Conservation (phyloP, 2,113 vertebrate genomes). For the Nymphicus hollandicus region DNA sequence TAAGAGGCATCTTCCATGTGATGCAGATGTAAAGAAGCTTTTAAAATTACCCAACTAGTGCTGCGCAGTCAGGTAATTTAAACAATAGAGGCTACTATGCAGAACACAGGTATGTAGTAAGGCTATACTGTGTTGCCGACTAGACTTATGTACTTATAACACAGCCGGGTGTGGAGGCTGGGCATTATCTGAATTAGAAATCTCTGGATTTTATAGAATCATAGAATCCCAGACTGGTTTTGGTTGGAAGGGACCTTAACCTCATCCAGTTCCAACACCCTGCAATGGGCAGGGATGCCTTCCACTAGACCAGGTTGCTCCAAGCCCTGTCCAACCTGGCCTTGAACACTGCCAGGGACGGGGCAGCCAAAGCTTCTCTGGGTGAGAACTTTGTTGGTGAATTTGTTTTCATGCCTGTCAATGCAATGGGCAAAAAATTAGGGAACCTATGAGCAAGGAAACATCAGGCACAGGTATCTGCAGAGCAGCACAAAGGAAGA, state of each 20-base stretch:
- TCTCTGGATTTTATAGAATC: background rate
- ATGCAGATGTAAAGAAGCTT: background rate
- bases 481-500: background rate
- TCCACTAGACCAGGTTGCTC: background rate
- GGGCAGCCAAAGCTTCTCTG: background rate
- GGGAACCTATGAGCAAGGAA: background rate
- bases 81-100: background rate
- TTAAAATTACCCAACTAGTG: background rate
- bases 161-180: background rate
- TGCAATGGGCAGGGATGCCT: background rate
- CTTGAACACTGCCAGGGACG: background rate
- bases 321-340: background rate
- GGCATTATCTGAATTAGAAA: background rate
- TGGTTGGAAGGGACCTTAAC: background rate
- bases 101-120: rapidly evolving
- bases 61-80: background rate
- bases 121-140: rapidly evolving
- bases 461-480: background rate
- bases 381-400: too few species aligned
- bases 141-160: background rate
- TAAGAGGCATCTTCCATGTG: background rate
- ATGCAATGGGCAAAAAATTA: background rate
- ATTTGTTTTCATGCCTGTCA: background rate
- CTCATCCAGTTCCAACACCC: background rate
- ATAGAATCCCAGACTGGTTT: background rate